phyloP scores from a whole-genome alignment of 2,113 vertebrate genomes.

The Rallus limicola region DNA sequence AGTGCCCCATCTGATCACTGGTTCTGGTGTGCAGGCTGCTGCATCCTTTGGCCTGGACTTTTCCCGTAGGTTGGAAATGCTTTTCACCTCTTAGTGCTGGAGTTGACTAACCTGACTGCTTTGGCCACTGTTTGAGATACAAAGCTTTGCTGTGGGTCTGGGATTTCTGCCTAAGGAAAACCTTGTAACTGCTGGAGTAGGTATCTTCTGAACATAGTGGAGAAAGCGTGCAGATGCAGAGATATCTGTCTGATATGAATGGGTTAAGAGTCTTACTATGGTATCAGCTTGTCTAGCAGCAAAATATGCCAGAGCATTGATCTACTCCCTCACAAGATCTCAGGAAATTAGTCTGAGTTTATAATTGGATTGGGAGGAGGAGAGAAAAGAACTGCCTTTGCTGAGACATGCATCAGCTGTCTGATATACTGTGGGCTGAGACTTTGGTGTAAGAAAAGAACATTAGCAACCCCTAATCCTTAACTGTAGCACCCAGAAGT shows the following conservation, averaged over 20 bases:
- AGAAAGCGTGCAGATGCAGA: background rate
- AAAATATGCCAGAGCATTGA: background rate
- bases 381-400: background rate
- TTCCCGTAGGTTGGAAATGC: accelerated
- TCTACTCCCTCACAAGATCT: background rate
- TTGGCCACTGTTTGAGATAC: background rate
- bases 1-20: background rate
- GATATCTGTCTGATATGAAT: background rate
- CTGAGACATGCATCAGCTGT: background rate
- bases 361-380: conserved; percentile 30
- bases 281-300: background rate
- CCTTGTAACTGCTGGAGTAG: background rate
- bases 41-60: background rate
- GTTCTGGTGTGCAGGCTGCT: background rate
- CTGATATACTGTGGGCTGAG: background rate
- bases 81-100: background rate
- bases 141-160: background rate
- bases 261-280: background rate
- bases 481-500: background rate
- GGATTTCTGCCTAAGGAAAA: background rate
- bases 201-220: background rate
- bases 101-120: background rate
- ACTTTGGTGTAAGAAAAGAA: background rate
- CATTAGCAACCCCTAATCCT: background rate
- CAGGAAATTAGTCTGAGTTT: conserved; percentile 42